Evolutionary conservation across 2,888 invertebrate species (phyloP), one percentile per base, ranked within the genome.

Genomic region (Odontocerum albicorne): DNA sequence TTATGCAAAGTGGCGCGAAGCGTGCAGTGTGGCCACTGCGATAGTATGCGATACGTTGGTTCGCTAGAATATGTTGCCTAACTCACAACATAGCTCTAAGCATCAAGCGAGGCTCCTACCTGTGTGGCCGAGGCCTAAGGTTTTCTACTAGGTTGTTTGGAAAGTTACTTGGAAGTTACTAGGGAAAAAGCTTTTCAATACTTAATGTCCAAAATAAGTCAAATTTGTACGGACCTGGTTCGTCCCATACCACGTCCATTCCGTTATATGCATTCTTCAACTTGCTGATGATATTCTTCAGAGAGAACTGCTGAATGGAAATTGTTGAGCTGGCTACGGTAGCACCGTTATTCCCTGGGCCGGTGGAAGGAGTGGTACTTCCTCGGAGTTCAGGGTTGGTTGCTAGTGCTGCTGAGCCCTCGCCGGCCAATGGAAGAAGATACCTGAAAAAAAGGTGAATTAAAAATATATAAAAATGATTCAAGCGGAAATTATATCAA

Each of bases 211-310:
- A n/a, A n/a, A n/a, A n/a, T n/a, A n/a, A n/a, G n/a, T 15, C 10
- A 31, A 16, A 45, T 16, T 12, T 32, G n/a, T 40, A 57, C 60
- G 65, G 68, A 81, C 83, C 82, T 65, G 75, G 77, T 64, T 88
- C 87, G 39, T 80, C 79, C 92, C 92, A 93, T 65, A 92, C 91
- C 22, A 96, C 94, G 67, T 96, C 94, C 63, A 88, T 83, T 0
- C 96, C 96, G 66, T 92, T 92, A 74, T 88, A 92, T 0, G 96
- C 96, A 67, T 88, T 90, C 66, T 88, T 85, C 58, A 97, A 78
- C 66, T 91, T 86, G 62, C 84, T 88, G 21, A 90, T 88, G 63
- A 93, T 87, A 27, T 86, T 84, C 64, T 87, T 84, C 43, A 97
- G 77, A 49, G 86, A 81, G 65, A 86, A 87, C 31, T 88, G 80